These are phyloP conservation scores for Drosophila nigromelanica DNA, from an alignment of 1,140 invertebrate species.

Conservation along the genomic window DNA sequence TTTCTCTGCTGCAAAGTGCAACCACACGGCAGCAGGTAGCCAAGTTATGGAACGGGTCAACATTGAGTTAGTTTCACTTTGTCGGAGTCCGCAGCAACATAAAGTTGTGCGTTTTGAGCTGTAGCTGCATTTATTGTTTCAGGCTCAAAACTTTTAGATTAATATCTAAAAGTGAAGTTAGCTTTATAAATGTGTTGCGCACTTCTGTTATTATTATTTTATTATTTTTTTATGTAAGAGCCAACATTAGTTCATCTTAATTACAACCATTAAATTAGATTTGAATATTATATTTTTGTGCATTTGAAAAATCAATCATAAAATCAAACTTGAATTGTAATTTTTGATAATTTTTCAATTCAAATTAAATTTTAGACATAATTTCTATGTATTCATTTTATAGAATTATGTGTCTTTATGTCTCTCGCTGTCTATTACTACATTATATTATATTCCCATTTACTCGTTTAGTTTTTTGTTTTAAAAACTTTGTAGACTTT, in stretches of 20 bases:
- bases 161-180: background rate
- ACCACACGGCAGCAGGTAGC: conserved; percentile 26
- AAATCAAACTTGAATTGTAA: background rate
- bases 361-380: too few species aligned
- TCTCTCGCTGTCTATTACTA: too few species aligned
- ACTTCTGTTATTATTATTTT: conserved; percentile 5
- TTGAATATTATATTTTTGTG: too few species aligned
- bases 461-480: conserved; percentile 16
- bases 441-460: too few species aligned
- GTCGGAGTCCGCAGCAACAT: conserved; percentile 10
- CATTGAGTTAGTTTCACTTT: conserved; percentile 9
- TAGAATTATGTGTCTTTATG: too few species aligned
- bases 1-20: background rate
- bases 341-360: too few species aligned
- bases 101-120: conserved; percentile 51
- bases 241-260: background rate
- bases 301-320: conserved; percentile 7
- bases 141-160: conserved; percentile 30
- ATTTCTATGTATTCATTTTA: too few species aligned
- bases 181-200: conserved; percentile 8
- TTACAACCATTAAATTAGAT: too few species aligned
- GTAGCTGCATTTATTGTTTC: conserved; percentile 64
- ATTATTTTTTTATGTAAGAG: background rate
- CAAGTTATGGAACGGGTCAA: conserved; percentile 3
- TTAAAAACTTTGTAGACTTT: conserved; percentile 14